phyloP scores from a whole-genome alignment of 2,888 invertebrate species.

The Crioceris asparagi region DNA sequence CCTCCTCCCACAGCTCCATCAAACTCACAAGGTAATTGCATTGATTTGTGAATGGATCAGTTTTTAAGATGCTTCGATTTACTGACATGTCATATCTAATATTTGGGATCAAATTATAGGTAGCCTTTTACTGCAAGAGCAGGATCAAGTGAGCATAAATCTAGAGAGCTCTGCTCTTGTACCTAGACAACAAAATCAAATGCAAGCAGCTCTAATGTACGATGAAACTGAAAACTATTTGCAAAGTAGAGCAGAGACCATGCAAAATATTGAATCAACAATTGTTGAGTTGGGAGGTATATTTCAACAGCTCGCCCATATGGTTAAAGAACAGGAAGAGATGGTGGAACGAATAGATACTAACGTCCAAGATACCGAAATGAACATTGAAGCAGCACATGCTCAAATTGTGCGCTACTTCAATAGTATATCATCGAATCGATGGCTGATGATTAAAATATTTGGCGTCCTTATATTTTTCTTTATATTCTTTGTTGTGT shows the following conservation, averaged over 20 bases:
- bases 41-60: conserved; percentile 3
- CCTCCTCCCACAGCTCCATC: conserved; percentile 42
- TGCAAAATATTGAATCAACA: conserved; percentile 98
- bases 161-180: conserved; percentile 51
- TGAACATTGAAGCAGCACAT: conserved; percentile 97
- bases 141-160: conserved; percentile 74
- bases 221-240: conserved; percentile 86
- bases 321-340: conserved; percentile 99
- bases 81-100: too few relatives aligned
- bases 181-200: conserved; percentile 33
- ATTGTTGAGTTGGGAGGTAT: conserved; percentile 99
- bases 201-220: conserved; percentile 63
- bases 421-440: conserved; percentile 90
- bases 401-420: conserved; percentile 96
- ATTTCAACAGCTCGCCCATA: conserved; percentile 88
- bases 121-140: conserved; percentile 42
- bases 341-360: conserved; percentile 95
- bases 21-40: conserved; percentile 38
- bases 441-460: conserved; percentile 98
- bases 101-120: too few relatives aligned
- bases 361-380: conserved; percentile 88
- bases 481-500: conserved; percentile 97
- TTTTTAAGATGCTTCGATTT: too few relatives aligned
- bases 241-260: conserved; percentile 88
- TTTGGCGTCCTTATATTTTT: conserved; percentile 97